A percentile compares a stretch with the other conserved stretches of the same genome.
Evolutionary conservation across 2,797 vertebrate species (phyloP).

Genomic region (Pangasius krempfi): DNA sequence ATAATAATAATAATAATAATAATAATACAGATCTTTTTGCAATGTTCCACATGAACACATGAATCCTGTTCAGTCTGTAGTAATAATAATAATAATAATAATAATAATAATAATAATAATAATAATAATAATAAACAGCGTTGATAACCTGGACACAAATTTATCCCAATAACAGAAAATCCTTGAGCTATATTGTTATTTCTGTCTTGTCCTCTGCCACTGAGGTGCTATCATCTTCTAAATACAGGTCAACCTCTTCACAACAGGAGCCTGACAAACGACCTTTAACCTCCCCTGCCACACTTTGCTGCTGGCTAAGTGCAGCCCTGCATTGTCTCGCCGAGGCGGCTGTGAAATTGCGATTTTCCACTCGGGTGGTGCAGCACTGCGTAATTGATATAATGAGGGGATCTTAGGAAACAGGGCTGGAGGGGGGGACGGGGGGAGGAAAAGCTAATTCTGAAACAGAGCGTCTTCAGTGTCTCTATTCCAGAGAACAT

Average conservation of each 20-base stretch:
- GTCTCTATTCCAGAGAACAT: constrained; percentile 15
- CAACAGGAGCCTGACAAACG: background rate
- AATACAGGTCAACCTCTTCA: background rate
- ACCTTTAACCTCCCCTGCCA: constrained; percentile 40
- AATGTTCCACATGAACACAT: background rate
- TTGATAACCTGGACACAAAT: background rate
- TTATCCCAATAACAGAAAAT: background rate
- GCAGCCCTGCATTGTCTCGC: constrained; percentile 30
- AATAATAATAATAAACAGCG: background rate
- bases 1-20: background rate
- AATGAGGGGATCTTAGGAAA: constrained; percentile 41
- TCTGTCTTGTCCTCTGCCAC: background rate
- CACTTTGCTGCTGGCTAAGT: constrained; percentile 15
- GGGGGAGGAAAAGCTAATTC: constrained; percentile 7
- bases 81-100: background rate
- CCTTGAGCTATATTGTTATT: background rate
- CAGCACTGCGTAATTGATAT: constrained; percentile 49
- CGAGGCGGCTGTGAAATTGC: constrained; percentile 49
- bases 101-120: too few relatives aligned
- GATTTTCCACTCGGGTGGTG: constrained; percentile 49
- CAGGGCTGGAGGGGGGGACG: background rate
- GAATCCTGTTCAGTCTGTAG: background rate
- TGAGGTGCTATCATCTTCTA: background rate
- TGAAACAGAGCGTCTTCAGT: constrained; percentile 16
- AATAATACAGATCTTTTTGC: too few relatives aligned